Evolutionary conservation across 2,113 vertebrate species (phyloP).

Genomic region (Vanacampus margaritifer): DNA sequence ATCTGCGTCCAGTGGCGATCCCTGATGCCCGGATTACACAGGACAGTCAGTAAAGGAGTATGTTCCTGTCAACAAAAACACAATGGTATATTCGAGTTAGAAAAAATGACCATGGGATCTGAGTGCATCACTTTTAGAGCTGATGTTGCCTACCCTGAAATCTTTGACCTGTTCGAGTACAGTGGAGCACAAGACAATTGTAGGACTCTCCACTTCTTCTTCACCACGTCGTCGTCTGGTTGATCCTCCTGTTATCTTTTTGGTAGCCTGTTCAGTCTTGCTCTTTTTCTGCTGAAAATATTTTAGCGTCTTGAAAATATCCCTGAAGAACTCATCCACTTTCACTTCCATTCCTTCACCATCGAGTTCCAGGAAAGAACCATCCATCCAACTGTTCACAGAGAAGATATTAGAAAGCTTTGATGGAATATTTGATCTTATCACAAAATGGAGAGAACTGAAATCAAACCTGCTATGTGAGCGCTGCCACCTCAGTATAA

Average conservation of each 20-base stretch:
- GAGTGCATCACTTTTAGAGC: background rate
- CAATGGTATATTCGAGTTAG: background rate
- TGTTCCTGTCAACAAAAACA: slow-evolving; percentile 71
- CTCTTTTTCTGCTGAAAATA: slow-evolving; percentile 85
- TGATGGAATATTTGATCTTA: background rate
- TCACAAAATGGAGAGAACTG: background rate
- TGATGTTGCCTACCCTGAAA: slow-evolving; percentile 79
- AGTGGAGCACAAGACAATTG: slow-evolving; percentile 72
- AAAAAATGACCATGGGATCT: background rate
- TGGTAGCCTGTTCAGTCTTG: slow-evolving; percentile 75
- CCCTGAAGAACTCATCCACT: slow-evolving; percentile 85
- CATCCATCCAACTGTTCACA: slow-evolving; percentile 83
- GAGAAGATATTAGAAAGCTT: slow-evolving; percentile 6
- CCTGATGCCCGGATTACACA: slow-evolving; percentile 89
- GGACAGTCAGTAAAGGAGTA: slow-evolving; percentile 80
- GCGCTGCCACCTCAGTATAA: slow-evolving; percentile 86
- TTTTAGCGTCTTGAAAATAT: slow-evolving; percentile 82
- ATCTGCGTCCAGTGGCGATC: slow-evolving; percentile 88
- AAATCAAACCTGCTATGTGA: slow-evolving; percentile 81
- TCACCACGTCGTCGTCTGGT: slow-evolving; percentile 34
- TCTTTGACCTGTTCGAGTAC: slow-evolving; percentile 84
- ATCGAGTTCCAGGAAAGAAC: slow-evolving; percentile 83
- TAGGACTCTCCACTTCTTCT: slow-evolving; percentile 71
- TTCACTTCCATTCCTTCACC: slow-evolving; percentile 86
- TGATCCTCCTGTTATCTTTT: slow-evolving; percentile 53